Conservation (phyloP, 2,797 vertebrate species). For the Urosaurus nigricauda region DNA sequence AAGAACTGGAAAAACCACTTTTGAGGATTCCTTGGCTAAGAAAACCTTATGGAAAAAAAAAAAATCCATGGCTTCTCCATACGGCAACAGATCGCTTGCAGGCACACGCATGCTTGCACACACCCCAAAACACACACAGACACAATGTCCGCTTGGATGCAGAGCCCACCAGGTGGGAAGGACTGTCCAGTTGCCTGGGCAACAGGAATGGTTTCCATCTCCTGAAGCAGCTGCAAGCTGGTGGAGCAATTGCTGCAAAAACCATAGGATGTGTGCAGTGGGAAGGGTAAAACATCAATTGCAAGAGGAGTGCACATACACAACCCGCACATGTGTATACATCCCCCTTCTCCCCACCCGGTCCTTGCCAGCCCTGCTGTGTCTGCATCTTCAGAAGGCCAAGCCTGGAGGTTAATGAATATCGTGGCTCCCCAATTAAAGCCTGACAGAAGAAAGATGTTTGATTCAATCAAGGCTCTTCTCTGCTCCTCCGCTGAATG, state of each 20-base stretch:
- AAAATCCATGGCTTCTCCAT: no score
- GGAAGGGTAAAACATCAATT: background rate
- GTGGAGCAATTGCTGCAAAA: no score
- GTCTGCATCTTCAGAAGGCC: fast-evolving
- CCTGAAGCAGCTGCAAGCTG: no score
- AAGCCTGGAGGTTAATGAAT: constrained; percentile 64
- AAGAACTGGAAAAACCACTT: no score
- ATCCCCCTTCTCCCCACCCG: no score
- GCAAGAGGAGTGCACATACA: background rate
- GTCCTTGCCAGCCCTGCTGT: background rate
- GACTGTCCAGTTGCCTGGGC: background rate
- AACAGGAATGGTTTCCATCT: background rate
- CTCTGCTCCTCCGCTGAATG: constrained; percentile 52
- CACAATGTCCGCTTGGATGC: no score
- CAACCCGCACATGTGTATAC: background rate
- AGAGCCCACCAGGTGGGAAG: no score
- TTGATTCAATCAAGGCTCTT: constrained; percentile 51
- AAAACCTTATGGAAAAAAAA: no score
- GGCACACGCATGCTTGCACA: background rate
- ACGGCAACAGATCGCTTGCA: no score
- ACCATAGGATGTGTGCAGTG: background rate
- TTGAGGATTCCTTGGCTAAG: no score
- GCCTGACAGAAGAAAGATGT: constrained; percentile 53
- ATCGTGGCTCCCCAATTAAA: constrained; percentile 59
- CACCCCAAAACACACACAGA: background rate